Conservation (phyloP, 2,797 vertebrate genomes). For the Acridotheres tristis region DNA sequence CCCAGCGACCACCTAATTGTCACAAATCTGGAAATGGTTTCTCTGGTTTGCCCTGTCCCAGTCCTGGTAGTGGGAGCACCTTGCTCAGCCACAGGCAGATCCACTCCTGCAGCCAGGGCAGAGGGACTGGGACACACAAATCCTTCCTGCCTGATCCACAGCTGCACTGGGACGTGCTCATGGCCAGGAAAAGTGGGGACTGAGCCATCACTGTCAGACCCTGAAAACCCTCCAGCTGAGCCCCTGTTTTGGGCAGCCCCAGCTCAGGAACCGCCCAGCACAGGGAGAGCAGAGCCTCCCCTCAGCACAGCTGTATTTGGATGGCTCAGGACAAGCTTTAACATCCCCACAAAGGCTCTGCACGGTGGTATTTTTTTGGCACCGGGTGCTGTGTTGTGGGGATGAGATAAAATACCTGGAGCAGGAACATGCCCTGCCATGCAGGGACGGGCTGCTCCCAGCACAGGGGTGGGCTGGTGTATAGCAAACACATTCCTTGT, state of each 20-base stretch:
- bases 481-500: constrained; percentile 43
- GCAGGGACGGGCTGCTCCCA: neutral
- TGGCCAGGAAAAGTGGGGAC: neutral
- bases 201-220: neutral
- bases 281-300: neutral
- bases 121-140: fast-evolving
- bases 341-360: neutral
- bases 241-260: neutral
- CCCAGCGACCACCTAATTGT: neutral
- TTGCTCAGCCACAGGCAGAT: fast-evolving
- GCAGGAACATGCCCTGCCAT: constrained; percentile 48
- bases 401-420: constrained; percentile 46
- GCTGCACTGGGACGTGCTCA: no score
- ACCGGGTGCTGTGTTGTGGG: neutral
- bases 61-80: neutral
- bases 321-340: constrained; percentile 33
- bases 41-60: neutral
- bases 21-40: neutral
- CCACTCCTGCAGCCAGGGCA: neutral
- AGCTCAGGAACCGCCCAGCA: neutral
- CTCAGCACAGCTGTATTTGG: neutral
- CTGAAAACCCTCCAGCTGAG: neutral
- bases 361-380: constrained; percentile 58
- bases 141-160: neutral
- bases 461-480: constrained; percentile 49